phyloP scores from a whole-genome alignment of 2,797 vertebrate genomes.

The Lacerta viridis region DNA sequence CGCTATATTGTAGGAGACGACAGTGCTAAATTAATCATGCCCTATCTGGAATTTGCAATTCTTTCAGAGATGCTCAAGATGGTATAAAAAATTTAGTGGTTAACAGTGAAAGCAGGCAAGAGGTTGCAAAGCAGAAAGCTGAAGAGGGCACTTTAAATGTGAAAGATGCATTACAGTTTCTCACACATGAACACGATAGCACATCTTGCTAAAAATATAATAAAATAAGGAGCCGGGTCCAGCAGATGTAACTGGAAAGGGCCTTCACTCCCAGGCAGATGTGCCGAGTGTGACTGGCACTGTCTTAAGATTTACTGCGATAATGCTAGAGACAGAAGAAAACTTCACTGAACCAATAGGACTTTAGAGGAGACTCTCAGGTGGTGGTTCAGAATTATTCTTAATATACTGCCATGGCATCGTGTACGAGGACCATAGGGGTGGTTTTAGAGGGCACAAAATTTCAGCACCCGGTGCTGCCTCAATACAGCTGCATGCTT shows the following conservation, averaged over 20 bases:
- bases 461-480: too few species aligned
- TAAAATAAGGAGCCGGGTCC: slow-evolving; percentile 70
- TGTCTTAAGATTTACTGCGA: slow-evolving; percentile 65
- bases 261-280: slow-evolving; percentile 56
- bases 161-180: slow-evolving; percentile 83
- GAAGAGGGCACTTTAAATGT: slow-evolving; percentile 83
- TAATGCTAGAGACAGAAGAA: slow-evolving; percentile 67
- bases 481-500: too few species aligned
- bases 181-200: slow-evolving; percentile 77
- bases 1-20: slow-evolving; percentile 83
- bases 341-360: slow-evolving; percentile 48
- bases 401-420: neutral
- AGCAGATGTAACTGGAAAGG: slow-evolving; percentile 69
- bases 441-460: too few species aligned
- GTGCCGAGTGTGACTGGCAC: slow-evolving; percentile 57
- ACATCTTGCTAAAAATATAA: slow-evolving; percentile 75
- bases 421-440: neutral
- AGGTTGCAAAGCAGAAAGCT: slow-evolving; percentile 83
- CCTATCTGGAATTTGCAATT: slow-evolving; percentile 95
- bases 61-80: slow-evolving; percentile 94
- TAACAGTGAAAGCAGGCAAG: slow-evolving; percentile 84
- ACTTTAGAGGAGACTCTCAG: slow-evolving; percentile 59
- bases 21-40: slow-evolving; percentile 97
- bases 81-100: slow-evolving; percentile 95
- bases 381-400: slow-evolving; percentile 45